These are phyloP conservation scores for Lepidurus apus DNA, from an alignment of 1,140 invertebrate species.

Conservation along the genomic window DNA sequence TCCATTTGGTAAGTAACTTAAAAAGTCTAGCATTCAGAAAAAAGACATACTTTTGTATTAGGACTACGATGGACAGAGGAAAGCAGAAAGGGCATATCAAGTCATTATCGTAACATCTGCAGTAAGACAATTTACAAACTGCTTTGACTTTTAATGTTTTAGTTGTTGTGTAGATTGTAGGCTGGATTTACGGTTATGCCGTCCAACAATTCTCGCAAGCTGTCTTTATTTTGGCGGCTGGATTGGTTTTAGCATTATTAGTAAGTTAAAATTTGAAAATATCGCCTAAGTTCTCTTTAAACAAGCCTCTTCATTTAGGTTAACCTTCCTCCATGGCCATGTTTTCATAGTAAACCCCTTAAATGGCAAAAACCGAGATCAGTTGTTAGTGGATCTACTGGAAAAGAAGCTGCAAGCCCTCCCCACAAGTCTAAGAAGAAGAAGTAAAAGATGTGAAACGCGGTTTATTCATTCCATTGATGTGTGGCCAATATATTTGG, in stretches of 20 bases:
- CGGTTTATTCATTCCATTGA: neutral
- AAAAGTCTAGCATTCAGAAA: neutral
- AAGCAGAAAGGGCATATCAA: neutral
- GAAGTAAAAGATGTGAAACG: neutral
- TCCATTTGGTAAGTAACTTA: neutral
- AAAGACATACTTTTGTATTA: neutral
- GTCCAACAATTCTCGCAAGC: constrained; percentile 5
- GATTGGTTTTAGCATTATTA: constrained; percentile 19
- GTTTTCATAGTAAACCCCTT: neutral
- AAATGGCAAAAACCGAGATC: neutral
- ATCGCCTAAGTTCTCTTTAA: neutral
- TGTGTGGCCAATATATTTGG: neutral
- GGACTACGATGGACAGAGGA: neutral
- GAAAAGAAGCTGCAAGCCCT: neutral
- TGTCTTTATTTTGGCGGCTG: neutral
- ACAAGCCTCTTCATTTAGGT: neutral
- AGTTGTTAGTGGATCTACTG: neutral
- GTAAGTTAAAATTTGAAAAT: neutral
- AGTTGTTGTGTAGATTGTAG: neutral
- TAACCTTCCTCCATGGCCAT: neutral
- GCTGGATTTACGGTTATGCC: neutral
- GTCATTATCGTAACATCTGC: neutral
- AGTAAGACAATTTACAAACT: neutral
- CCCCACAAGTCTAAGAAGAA: neutral
- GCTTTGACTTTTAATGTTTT: neutral